Base-by-base conservation (phyloP, 2,888 invertebrate genomes). In the Halictus quadricinctus region DNA sequence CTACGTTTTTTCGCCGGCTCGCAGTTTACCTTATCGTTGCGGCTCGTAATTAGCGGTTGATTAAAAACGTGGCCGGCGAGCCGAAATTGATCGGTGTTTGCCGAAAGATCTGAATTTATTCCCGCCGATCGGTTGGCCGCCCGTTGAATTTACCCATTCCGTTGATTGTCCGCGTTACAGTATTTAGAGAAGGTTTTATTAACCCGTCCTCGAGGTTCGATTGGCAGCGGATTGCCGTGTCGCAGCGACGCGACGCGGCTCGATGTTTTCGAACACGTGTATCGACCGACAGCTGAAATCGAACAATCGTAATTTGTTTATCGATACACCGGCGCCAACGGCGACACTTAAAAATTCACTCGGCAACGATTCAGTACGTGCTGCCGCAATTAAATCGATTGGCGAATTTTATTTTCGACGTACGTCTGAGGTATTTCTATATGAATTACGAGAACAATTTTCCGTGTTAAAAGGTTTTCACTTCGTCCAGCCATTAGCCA, bases 11-110 rank as follows among this genome's bases (percentile, higher is more conserved):
- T 66, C 15, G 46, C 10, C 50, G 36, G 25, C 66, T 73, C 41
- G 66, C n/a, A 3, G 29, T 82, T 82, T 72, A 66, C 43, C 72
- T 72, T 48, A 50, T 43, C 29, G 50, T 18, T 15, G 12, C 18
- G 7, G 54, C 36, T 46, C 46, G 73, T 81, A 81, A 81, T 81
- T 81, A 69, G 29, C 29, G 64, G 18, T 25, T 43, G 72, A 81
- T 80, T 50, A 54, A 72, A 80, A 46, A 41, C 60, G 46, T 54
- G 29, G 43, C n/a, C 43, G n/a, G 29, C 43, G 18, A 36, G 15
- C 64, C 41, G n/a, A n/a, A 72, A 72, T 80, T 50, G 64, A 54
- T 80, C 80, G 66, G 50, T 50, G 80, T 72, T 48, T 43, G 41
- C 18, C 5, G 15, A 64, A 15, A 50, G 72, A 70, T 74, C 36